Evolutionary conservation across 1,140 invertebrate genomes (phyloP).

Genomic region (Parapsyche elsis): DNA sequence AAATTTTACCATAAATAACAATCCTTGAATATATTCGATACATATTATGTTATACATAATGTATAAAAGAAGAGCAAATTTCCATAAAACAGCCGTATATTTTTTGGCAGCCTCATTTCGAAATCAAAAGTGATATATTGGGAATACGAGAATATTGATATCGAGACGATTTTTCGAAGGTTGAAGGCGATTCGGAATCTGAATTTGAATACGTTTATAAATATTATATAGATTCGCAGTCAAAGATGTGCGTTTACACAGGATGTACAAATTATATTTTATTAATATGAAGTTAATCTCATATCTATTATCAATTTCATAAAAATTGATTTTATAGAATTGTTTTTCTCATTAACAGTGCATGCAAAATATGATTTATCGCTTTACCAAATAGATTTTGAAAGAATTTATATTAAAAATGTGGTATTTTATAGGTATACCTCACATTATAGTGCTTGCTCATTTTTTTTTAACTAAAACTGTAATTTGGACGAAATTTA

Average conservation of each 20-base stretch:
- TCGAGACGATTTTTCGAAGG: constrained; percentile 41
- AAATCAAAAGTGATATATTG: constrained; percentile 55
- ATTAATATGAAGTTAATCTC: background rate
- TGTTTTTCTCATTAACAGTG: too few relatives aligned
- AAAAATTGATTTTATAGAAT: too few relatives aligned
- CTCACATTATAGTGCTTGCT: too few relatives aligned
- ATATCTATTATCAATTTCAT: too few relatives aligned
- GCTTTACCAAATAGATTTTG: too few relatives aligned
- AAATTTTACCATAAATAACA: constrained; percentile 1
- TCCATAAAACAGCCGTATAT: constrained; percentile 46
- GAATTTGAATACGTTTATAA: constrained; percentile 37
- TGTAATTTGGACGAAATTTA: too few relatives aligned
- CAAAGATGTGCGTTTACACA: background rate
- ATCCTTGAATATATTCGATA: background rate
- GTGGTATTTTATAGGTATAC: too few relatives aligned
- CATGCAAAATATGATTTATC: too few relatives aligned
- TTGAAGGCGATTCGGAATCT: constrained; percentile 43
- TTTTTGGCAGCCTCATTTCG: constrained; percentile 42
- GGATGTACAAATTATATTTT: constrained; percentile 5
- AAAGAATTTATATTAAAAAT: too few relatives aligned
- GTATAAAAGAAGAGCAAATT: constrained; percentile 26
- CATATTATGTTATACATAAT: background rate
- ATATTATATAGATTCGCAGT: constrained; percentile 1
- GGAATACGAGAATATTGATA: constrained; percentile 44
- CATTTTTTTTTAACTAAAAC: too few relatives aligned